These are phyloP conservation scores for Phaedon cochleariae DNA, from an alignment of 2,888 invertebrate genomes.

Conservation along the genomic window DNA sequence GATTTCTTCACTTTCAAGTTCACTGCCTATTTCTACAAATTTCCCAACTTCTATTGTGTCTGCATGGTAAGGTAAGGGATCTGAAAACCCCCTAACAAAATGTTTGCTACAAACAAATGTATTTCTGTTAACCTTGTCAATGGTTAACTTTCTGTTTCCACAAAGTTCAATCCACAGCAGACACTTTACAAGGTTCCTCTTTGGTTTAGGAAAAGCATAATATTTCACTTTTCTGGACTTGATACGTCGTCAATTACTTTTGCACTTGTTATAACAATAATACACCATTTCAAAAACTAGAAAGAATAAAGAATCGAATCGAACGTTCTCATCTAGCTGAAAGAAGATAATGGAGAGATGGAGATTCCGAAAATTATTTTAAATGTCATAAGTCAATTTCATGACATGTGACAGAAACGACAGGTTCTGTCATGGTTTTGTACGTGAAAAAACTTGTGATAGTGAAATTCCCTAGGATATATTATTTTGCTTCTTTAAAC, in stretches of 20 bases:
- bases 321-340: too few relatives aligned
- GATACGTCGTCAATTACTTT: too few relatives aligned
- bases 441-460: too few relatives aligned
- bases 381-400: too few relatives aligned
- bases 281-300: conserved; percentile 5
- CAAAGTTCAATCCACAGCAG: neutral
- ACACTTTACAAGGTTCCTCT: conserved; percentile 1
- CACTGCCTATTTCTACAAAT: neutral
- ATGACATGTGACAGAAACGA: too few relatives aligned
- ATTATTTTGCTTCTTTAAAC: too few relatives aligned
- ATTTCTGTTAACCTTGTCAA: neutral
- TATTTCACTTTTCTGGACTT: conserved; percentile 1
- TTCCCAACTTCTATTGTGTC: neutral
- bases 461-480: too few relatives aligned
- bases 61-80: neutral
- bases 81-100: neutral
- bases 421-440: too few relatives aligned
- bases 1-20: neutral
- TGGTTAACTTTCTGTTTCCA: neutral
- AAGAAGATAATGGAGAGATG: too few relatives aligned
- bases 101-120: too few relatives aligned
- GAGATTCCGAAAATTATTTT: too few relatives aligned
- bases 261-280: neutral
- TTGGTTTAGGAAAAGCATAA: neutral
- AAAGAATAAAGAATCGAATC: too few relatives aligned